Evolutionary conservation across 2,113 vertebrate genomes (phyloP), one percentile per base, ranked within the genome.

Genomic region (Ascaphus truei): DNA sequence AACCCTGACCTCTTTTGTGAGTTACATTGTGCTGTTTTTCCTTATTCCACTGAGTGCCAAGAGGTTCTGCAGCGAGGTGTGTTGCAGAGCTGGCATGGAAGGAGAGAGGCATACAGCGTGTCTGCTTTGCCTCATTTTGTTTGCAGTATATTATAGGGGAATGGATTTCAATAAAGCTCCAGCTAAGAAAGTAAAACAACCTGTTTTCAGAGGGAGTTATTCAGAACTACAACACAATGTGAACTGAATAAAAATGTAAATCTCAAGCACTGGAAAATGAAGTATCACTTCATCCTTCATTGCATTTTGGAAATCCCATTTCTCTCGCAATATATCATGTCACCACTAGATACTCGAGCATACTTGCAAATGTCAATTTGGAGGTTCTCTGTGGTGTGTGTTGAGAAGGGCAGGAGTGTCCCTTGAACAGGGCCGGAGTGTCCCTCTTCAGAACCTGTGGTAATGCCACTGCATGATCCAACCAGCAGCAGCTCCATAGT

Each of bases 261-360:
- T 69, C 47, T 45, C 51, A 34, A 60, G 56, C 55, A 60, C 66
- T 69, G 66, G 43, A 69, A 69, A 69, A 69, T 69, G 66, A 69
- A 69, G 66, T 69, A 69, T 69, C 66, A 69, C 66, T 69, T 69
- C 66, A 69, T 69, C 66, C 66, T 60, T 69, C 66, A 69, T 69
- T 69, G 66, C 66, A 69, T 34, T 60, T 56, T 69, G 56, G 59
- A 69, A 69, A 69, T 69, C 66, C 66, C 56, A 69, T 69, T 69
- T 69, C 66, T 58, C 56, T 69, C 56, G 16, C 66, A 36, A 22
- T 60, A 37, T 69, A 69, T 60, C 66, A 69, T 69, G 66, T 69
- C 56, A 22, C 66, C 66, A 69, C 66, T 60, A 60, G 56, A 69
- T 69, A 60, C 51, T 69, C 66, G 51, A 60, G 43, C 56, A 15